Evolutionary conservation across 2,113 vertebrate species (phyloP).

Genomic region (Hippocampus guttulatus): DNA sequence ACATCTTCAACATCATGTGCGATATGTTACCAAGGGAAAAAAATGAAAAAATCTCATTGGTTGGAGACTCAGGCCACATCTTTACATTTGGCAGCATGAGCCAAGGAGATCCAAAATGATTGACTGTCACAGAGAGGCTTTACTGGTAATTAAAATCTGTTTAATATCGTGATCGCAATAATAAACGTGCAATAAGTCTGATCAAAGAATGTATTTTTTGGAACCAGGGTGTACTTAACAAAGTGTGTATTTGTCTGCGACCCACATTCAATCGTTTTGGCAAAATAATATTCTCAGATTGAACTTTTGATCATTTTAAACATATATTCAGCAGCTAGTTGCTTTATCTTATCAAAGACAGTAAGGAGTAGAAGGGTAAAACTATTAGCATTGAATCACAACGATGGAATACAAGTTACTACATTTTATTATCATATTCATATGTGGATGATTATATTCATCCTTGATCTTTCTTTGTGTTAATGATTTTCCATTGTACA

Average conservation of each 20-base stretch:
- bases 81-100: not conserved
- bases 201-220: too few relatives aligned
- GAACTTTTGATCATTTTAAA: too few relatives aligned
- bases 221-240: not conserved
- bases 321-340: too few relatives aligned
- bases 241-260: not conserved
- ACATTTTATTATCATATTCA: too few relatives aligned
- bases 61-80: not conserved
- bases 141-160: not conserved
- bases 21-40: slow-evolving; percentile 8
- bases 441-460: too few relatives aligned
- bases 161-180: not conserved
- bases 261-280: too few relatives aligned
- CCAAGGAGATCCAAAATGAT: not conserved
- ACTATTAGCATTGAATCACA: too few relatives aligned
- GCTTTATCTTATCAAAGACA: too few relatives aligned
- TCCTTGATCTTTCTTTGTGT: too few relatives aligned
- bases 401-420: too few relatives aligned
- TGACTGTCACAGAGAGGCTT: not conserved
- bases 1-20: slow-evolving; percentile 7
- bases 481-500: not conserved
- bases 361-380: too few relatives aligned
- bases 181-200: not conserved
- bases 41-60: not conserved
- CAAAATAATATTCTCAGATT: too few relatives aligned